These are phyloP conservation scores for Intellagama lesueurii DNA, from an alignment of 2,797 vertebrate genomes.

Conservation along the genomic window DNA sequence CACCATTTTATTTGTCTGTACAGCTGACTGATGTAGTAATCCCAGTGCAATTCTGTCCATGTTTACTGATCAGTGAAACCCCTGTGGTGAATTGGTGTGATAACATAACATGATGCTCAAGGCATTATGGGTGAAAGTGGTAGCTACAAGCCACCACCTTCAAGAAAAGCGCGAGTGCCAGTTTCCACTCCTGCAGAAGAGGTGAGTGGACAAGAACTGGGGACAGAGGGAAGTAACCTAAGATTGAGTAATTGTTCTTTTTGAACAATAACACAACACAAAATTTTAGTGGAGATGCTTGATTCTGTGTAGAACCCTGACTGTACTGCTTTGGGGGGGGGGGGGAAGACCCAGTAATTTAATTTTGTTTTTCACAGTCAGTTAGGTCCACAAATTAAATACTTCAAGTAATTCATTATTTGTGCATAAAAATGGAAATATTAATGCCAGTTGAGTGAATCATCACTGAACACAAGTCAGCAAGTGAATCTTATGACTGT, in stretches of 20 bases:
- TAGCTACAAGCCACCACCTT: not conserved
- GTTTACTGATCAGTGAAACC: not conserved
- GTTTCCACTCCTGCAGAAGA: not conserved
- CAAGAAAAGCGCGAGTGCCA: not conserved
- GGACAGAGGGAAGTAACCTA: no score
- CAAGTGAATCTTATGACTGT: not conserved
- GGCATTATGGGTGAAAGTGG: not conserved
- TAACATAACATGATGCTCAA: not conserved
- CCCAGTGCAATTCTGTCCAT: no score
- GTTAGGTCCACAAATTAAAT: not conserved
- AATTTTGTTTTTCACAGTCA: not conserved
- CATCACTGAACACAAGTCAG: accelerated
- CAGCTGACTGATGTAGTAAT: no score
- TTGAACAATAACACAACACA: no score
- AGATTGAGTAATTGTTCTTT: no score
- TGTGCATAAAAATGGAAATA: not conserved
- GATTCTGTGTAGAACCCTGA: no score
- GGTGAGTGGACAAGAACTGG: not conserved
- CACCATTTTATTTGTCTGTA: no score
- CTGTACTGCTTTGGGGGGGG: no score
- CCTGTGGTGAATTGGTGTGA: not conserved
- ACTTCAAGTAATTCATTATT: not conserved
- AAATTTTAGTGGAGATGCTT: no score
- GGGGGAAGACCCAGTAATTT: not conserved
- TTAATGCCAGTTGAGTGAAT: not conserved